Evolutionary conservation across 2,113 vertebrate genomes (phyloP).

Genomic region (Daubentonia madagascariensis): DNA sequence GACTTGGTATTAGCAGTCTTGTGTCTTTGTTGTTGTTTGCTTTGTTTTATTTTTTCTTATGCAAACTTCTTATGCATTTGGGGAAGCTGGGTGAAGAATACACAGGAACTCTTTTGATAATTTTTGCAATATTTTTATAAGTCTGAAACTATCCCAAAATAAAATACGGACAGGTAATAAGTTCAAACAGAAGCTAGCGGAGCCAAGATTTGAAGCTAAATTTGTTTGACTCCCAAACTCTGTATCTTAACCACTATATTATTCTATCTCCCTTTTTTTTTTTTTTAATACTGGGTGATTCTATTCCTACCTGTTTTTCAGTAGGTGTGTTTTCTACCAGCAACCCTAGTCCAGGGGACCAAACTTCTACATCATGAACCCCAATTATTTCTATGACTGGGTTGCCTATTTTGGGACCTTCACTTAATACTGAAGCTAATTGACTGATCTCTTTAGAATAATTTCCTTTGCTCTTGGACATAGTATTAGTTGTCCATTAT

Average conservation of each 20-base stretch:
- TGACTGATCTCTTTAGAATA: background rate
- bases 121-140: slow-evolving; percentile 23
- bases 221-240: background rate
- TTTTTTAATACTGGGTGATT: background rate
- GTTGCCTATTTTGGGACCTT: background rate
- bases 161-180: background rate
- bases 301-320: background rate
- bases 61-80: background rate
- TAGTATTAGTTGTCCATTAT: background rate
- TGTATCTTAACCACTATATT: background rate
- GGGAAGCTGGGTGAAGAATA: background rate
- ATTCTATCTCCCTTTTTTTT: background rate
- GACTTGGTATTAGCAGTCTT: background rate
- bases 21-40: background rate
- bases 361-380: background rate
- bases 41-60: background rate
- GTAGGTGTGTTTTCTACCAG: background rate
- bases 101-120: background rate
- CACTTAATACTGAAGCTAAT: background rate
- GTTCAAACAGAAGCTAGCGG: background rate
- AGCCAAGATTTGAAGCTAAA: background rate
- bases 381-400: background rate
- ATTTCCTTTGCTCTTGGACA: background rate
- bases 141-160: background rate
- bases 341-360: background rate